Percentiles rank a stretch among this genome's conserved stretches.
phyloP scores from a whole-genome alignment of 2,797 vertebrate species.

The Columba guinea region DNA sequence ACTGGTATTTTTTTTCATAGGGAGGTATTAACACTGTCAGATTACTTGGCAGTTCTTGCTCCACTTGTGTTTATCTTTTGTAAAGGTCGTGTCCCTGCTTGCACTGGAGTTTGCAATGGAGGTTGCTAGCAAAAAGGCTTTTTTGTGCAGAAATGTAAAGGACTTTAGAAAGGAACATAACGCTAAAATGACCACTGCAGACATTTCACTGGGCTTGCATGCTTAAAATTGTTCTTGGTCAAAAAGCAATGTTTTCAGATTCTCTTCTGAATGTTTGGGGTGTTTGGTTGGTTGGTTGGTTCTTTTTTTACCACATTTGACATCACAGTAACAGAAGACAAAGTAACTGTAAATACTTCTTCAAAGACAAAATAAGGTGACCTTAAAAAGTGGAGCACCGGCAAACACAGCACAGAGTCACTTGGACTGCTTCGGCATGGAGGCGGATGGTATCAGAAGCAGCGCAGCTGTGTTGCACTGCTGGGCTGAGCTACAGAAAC shows the following conservation, averaged over 20 bases:
- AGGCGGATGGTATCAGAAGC: background rate
- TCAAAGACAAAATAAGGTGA: background rate
- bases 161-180: background rate
- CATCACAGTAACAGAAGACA: background rate
- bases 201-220: background rate
- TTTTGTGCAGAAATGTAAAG: background rate
- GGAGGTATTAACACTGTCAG: background rate
- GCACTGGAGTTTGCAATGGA: background rate
- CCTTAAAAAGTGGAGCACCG: background rate
- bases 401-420: background rate
- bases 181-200: background rate
- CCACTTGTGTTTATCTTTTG: conserved; percentile 18
- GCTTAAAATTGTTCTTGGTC: background rate
- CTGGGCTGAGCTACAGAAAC: background rate
- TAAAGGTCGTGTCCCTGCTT: background rate
- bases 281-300: no score
- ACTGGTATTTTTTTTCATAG: background rate
- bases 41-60: background rate
- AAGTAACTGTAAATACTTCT: background rate
- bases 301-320: background rate
- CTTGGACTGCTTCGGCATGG: background rate
- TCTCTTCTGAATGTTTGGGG: background rate
- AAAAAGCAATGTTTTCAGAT: background rate
- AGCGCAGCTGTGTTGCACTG: background rate
- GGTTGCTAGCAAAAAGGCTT: background rate